phyloP scores from a whole-genome alignment of 2,797 vertebrate species.

The Malacoctenus gilli region DNA sequence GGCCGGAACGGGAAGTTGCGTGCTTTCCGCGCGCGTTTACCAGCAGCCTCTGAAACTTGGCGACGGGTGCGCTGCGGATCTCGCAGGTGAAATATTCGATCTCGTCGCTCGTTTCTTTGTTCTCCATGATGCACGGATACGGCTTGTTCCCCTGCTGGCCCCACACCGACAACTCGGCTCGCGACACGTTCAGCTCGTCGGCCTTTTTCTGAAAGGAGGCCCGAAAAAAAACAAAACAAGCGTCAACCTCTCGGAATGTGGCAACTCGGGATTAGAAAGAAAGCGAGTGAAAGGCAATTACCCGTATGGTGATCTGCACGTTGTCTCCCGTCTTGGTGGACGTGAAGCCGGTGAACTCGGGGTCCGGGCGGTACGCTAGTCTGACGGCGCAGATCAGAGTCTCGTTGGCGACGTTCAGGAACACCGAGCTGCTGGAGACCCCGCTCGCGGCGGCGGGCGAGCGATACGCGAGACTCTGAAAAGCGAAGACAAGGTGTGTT shows the following conservation, averaged over 20 bases:
- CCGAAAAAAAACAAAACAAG: no score
- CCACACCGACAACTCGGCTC: conserved; percentile 80
- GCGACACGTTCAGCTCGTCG: conserved; percentile 83
- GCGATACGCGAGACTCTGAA: conserved; percentile 59
- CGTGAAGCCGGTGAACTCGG: conserved; percentile 84
- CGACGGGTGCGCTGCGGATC: conserved; percentile 8
- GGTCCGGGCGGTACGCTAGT: conserved; percentile 84
- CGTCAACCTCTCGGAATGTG: no score
- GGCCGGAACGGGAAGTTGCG: no score
- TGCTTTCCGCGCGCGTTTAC: no score
- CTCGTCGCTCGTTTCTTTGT: conserved; percentile 56
- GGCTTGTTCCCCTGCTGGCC: conserved; percentile 58
- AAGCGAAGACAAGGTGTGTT: not conserved
- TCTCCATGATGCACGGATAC: conserved; percentile 59
- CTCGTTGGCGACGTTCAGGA: conserved; percentile 79
- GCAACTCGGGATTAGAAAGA: no score
- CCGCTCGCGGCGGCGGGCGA: conserved; percentile 2
- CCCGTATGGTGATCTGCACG: conserved; percentile 67
- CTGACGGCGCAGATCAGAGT: conserved; percentile 71
- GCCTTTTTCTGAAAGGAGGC: conserved; percentile 83
- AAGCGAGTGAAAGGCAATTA: conserved; percentile 25
- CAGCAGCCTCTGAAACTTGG: conserved; percentile 39
- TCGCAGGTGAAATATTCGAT: conserved; percentile 61
- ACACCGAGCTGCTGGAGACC: conserved; percentile 35
- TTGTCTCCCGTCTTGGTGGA: not conserved